These are phyloP conservation scores for Carassius auratus DNA, from an alignment of 2,113 vertebrate species.

Conservation along the genomic window DNA sequence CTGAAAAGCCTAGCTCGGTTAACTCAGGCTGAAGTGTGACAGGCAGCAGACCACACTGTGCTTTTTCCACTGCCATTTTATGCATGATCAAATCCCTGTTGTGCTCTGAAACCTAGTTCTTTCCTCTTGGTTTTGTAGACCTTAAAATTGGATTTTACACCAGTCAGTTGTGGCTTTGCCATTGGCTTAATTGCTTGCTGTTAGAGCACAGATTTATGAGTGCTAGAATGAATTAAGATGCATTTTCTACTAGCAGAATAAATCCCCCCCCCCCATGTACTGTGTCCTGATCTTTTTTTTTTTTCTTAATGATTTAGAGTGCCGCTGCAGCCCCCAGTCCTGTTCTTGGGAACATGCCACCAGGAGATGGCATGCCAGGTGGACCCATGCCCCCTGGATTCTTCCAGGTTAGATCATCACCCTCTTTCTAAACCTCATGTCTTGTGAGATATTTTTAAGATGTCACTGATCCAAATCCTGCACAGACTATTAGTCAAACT, in stretches of 20 bases:
- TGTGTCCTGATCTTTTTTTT: not conserved
- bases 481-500: not conserved
- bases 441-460: not conserved
- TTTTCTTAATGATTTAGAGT: conserved; percentile 64
- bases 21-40: conserved; percentile 34
- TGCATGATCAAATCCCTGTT: conserved; percentile 33
- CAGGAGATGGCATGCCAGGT: conserved; percentile 78
- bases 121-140: conserved; percentile 15
- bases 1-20: not conserved
- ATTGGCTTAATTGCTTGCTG: conserved; percentile 10
- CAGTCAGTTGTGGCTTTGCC: conserved; percentile 8
- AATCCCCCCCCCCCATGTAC: not conserved
- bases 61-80: conserved; percentile 6
- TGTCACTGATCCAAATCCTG: not conserved
- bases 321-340: conserved; percentile 80
- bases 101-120: conserved; percentile 24
- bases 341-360: conserved; percentile 79
- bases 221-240: conserved; percentile 7
- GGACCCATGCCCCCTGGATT: conserved; percentile 80
- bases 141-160: conserved; percentile 33
- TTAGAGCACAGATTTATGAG: conserved; percentile 14
- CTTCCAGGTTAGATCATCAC: conserved; percentile 73
- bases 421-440: not conserved
- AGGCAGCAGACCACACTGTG: conserved; percentile 23
- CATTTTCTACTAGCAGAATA: not conserved